A percentile compares a stretch with the other conserved stretches of the same genome.
phyloP scores from a whole-genome alignment of 2,888 invertebrate species.

The Sycophila texana region DNA sequence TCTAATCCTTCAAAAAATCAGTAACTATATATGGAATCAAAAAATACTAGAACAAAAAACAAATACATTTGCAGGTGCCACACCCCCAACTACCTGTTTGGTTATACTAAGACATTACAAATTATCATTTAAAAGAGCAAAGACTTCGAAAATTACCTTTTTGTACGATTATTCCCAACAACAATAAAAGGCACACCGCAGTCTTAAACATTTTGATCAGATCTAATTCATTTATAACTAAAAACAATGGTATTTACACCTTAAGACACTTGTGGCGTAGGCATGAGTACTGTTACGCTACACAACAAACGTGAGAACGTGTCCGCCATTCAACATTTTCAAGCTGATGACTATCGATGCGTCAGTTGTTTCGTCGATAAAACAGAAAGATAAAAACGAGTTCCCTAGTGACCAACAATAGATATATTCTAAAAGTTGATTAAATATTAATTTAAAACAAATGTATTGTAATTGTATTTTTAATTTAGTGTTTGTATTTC shows the following conservation, averaged over 20 bases:
- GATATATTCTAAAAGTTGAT: too few species aligned
- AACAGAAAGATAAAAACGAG: too few species aligned
- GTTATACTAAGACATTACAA: constrained; percentile 32
- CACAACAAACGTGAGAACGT: neutral
- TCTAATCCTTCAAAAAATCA: neutral
- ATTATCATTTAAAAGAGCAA: neutral
- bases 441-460: too few species aligned
- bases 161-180: constrained; percentile 17
- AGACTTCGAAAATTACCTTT: constrained; percentile 30
- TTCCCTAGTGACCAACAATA: too few species aligned
- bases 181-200: neutral
- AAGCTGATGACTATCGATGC: too few species aligned
- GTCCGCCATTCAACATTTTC: neutral
- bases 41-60: neutral
- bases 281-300: neutral
- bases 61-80: constrained; percentile 36
- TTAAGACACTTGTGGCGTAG: constrained; percentile 14
- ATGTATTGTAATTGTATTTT: too few species aligned
- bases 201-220: constrained; percentile 48
- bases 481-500: too few species aligned
- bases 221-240: constrained; percentile 38
- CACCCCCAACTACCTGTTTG: constrained; percentile 46
- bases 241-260: neutral
- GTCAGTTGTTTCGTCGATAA: too few species aligned
- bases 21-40: neutral